Evolutionary conservation across 2,888 invertebrate genomes (phyloP), one percentile per base, ranked within the genome.

Genomic region (Cataglyphis albicans): DNA sequence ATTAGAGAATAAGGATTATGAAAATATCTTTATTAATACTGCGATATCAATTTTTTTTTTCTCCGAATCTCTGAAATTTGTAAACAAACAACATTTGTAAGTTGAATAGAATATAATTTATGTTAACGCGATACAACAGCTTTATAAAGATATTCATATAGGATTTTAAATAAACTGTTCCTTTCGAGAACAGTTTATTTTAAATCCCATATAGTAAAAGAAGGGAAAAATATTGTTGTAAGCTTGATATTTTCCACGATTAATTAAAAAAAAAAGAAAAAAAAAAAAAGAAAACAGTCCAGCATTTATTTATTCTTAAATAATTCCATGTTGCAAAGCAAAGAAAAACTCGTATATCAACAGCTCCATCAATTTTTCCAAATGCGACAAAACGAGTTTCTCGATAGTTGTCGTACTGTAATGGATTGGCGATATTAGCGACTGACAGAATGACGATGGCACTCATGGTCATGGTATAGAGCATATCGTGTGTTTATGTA

Each of bases 401-500:
- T 68, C 12, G 76, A 52, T 55, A 55, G 67, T 52, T 25, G 25
- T 32, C 25, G 75, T n/a, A 74, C 15, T 25, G 18, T 55, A 18
- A 55, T 18, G 29, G 29, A 15, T 18, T 52, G 32, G 38, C 29
- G 67, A 78, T 57, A 78, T 78, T 78, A 78, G 35, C 29, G 67
- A 67, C n/a, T 35, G 55, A n/a, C 21, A 18, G 81, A 52, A 59
- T 41, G 38, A 68, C n/a, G 59, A 70, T 63, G 18, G 59, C 38
- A 72, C 48, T 81, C 76, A 81, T 52, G 61, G 68, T 38, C 61
- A 72, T 68, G 83, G 81, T 18, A 21, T 38, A 55, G 21, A 67
- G 75, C n/a, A 25, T 38, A 25, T 38, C 29, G 32, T 29, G 3
- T 2, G 29, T 29, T 29, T 29, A 38, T 38, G 18, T 21, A 21